Evolutionary conservation across 2,888 invertebrate species (phyloP), one percentile per base, ranked within the genome.

Genomic region (Apamea epomidion): DNA sequence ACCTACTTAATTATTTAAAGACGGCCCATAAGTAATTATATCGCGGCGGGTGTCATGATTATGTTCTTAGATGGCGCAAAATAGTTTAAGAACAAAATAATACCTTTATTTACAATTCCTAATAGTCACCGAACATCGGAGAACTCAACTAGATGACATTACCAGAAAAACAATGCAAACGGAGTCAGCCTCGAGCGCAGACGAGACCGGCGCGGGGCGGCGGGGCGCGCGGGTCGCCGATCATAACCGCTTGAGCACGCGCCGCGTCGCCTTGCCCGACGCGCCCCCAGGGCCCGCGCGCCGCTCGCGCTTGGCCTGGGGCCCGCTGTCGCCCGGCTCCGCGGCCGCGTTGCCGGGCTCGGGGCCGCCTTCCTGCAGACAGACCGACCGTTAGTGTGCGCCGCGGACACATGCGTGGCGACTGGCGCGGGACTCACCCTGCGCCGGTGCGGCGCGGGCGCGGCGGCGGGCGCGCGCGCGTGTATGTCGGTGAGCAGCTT

Each of bases 291-390:
- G 60, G 16, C 72, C 60, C 71, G 65, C 80, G 75, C 87, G 90
- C 60, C 98, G 95, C 98, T 91, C 98, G 94, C 98, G 99, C 97
- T 99, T 99, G 76, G 98, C 98, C 92, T 98, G 97, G 74, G 99
- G 98, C 65, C 94, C 94, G 82, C 89, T 90, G 68, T 74, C 82
- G 76, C 69, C 95, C 94, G 65, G 97, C 80, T 96, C 95, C 91
- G 94, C 94, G 92, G 97, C 97, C 71, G 51, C 67, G 65, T 69
- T 42, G 81, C 74, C 37, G 71, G 60, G 48, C 58, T 58, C 64
- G 51, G 98, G 87, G 97, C 98, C 83, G 97, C 97, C 72, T n/a
- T 72, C 72, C 71, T 72, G 71, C 58, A 12, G 54, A 72, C 71
- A 71, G 1, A 32, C 0, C 25, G 29, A 32, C 25, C 5, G 51